Evolutionary conservation across 2,113 vertebrate species (phyloP).

Genomic region (Chlamydotis undulata): DNA sequence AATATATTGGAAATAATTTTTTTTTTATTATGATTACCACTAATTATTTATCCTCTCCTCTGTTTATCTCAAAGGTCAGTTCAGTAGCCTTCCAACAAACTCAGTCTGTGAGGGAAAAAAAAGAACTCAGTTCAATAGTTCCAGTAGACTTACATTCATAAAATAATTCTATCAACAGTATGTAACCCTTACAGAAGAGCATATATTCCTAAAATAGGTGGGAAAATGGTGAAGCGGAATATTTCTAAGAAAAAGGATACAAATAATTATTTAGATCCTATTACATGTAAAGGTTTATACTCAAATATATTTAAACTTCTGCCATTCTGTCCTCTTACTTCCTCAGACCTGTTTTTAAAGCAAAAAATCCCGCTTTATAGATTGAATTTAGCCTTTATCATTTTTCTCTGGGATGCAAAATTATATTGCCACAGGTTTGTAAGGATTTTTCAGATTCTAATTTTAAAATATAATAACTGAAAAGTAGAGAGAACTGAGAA

Average conservation of each 20-base stretch:
- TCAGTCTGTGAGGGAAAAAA: neutral
- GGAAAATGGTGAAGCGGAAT: neutral
- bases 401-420: neutral
- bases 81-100: neutral
- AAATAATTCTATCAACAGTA: neutral
- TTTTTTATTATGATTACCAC: neutral
- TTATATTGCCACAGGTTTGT: neutral
- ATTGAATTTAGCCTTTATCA: neutral
- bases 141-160: neutral
- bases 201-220: neutral
- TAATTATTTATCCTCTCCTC: neutral
- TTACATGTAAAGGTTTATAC: neutral
- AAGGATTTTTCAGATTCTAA: neutral
- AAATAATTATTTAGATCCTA: neutral
- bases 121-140: neutral
- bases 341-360: neutral
- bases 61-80: neutral
- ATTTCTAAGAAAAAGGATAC: neutral
- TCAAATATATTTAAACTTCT: neutral
- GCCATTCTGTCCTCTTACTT: neutral
- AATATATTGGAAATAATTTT: neutral
- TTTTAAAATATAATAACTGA: slow-evolving; percentile 25
- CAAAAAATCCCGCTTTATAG: neutral
- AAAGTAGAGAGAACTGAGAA: neutral
- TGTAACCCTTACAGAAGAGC: neutral